These are phyloP conservation scores for Rhynchomys soricoides DNA, from an alignment of 2,113 vertebrate species.

Conservation along the genomic window DNA sequence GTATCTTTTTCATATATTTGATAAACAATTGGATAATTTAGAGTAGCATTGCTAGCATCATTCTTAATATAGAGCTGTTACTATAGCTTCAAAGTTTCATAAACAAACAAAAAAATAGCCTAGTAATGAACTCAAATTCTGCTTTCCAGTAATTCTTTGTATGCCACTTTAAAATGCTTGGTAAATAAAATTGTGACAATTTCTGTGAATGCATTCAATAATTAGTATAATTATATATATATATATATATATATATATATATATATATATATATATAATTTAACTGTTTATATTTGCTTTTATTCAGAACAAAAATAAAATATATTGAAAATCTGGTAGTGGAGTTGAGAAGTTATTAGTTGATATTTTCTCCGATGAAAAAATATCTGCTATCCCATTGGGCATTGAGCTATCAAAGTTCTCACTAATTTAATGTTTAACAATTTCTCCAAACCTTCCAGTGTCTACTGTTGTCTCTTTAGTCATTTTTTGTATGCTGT, in stretches of 20 bases:
- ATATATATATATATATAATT: neutral
- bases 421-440: neutral
- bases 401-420: neutral
- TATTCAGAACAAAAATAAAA: neutral
- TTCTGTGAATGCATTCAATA: neutral
- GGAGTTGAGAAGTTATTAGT: neutral
- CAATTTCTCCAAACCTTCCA: neutral
- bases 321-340: neutral
- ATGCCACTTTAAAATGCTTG: neutral
- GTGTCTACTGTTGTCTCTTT: neutral
- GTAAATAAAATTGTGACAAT: neutral
- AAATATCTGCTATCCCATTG: neutral
- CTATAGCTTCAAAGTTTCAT: neutral
- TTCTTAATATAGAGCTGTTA: neutral
- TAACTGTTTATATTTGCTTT: neutral
- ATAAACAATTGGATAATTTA: neutral
- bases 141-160: neutral
- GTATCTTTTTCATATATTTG: neutral
- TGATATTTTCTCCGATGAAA: neutral
- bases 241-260: no score
- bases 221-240: no score
- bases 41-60: accelerated
- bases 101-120: neutral
- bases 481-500: neutral
- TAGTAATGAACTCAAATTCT: neutral